phyloP scores from a whole-genome alignment of 2,113 vertebrate species.

The Vombatus ursinus region DNA sequence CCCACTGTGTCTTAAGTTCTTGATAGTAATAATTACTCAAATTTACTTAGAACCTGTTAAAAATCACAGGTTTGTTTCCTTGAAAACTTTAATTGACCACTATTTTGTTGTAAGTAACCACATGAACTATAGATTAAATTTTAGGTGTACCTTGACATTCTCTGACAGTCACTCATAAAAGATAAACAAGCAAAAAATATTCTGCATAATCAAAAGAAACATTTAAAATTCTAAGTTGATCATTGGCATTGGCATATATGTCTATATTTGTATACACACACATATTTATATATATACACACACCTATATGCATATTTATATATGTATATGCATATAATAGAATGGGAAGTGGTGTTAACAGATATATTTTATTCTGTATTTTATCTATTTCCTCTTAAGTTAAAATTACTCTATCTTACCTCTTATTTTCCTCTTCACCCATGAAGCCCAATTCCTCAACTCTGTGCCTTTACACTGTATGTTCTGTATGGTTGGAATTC shows the following conservation, averaged over 20 bases:
- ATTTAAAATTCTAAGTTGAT: neutral
- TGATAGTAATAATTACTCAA: neutral
- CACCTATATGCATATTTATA: too few relatives aligned
- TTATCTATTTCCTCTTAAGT: neutral
- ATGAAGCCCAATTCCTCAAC: neutral
- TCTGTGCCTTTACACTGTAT: neutral
- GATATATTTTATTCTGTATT: neutral
- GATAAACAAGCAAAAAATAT: neutral
- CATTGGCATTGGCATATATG: neutral
- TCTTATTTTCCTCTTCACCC: neutral
- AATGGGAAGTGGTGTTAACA: neutral
- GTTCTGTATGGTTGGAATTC: neutral
- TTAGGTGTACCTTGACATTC: neutral
- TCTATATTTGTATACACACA: too few relatives aligned
- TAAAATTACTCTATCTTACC: neutral
- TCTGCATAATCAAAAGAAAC: neutral
- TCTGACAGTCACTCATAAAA: neutral
- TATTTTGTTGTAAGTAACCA: too few relatives aligned
- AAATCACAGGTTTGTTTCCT: neutral
- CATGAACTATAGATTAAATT: neutral
- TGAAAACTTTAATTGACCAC: neutral
- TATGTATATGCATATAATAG: neutral
- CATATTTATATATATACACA: too few relatives aligned
- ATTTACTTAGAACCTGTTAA: neutral
- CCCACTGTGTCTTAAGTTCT: too few relatives aligned